Base-by-base conservation (phyloP, 2,888 invertebrate species). In the Cryptophagus acutangulus region DNA sequence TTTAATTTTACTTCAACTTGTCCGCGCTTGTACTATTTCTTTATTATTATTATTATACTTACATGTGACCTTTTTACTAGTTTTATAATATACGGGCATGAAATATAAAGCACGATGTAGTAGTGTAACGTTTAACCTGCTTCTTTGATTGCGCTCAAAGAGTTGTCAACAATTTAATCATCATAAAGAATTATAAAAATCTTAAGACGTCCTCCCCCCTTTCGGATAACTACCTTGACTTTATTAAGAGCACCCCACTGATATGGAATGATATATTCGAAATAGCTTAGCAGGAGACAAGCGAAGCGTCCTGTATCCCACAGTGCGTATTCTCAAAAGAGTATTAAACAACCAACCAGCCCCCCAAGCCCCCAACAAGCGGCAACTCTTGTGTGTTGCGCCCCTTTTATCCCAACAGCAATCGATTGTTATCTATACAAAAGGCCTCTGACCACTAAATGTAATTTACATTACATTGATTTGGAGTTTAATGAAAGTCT, bases 1-100 rank as follows among this genome's bases (percentile, higher is more conserved):
- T 48, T 45, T 43, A 47, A 48, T 46, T 48, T 43, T 43, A 44
- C 41, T 45, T 35, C 45, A 40, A 48, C 43, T 31, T n/a, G 14
- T 3, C 5, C 4, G 31, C 15, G 15, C 12, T 26, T n/a, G n/a
- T n/a, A n/a, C n/a, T n/a, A n/a, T n/a, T n/a, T n/a, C n/a, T n/a
- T n/a, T n/a, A n/a, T n/a, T n/a, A n/a, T n/a, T n/a, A n/a, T n/a
- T n/a, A n/a, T n/a, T n/a, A n/a, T n/a, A n/a, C n/a, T n/a, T n/a
- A n/a, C n/a, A n/a, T n/a, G n/a, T n/a, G n/a, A n/a, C n/a, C n/a
- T n/a, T n/a, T n/a, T n/a, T n/a, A n/a, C n/a, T n/a, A n/a, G n/a
- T n/a, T n/a, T n/a, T n/a, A n/a, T n/a, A n/a, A n/a, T n/a, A n/a
- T n/a, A n/a, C n/a, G n/a, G n/a, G n/a, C n/a, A n/a, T n/a, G n/a